Conservation (phyloP, 2,113 vertebrate genomes). For the Dryoscopus gambensis region DNA sequence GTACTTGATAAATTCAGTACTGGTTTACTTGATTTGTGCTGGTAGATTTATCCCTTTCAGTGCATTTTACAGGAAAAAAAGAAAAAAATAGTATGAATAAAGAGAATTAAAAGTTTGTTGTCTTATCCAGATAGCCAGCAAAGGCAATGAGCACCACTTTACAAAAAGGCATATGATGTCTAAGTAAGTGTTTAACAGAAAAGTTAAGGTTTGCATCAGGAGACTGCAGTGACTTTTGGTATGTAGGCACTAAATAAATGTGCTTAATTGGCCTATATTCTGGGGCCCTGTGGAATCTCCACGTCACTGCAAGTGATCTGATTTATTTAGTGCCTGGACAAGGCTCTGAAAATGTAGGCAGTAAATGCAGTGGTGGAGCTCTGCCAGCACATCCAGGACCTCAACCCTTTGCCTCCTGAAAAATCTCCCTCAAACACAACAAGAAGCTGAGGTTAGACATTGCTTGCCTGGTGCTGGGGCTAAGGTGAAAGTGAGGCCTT, state of each 20-base stretch:
- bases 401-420: background rate
- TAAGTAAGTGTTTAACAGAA: background rate
- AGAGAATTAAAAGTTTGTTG: background rate
- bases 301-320: background rate
- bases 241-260: background rate
- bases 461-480: background rate
- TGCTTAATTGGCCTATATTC: background rate
- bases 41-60: background rate
- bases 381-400: background rate
- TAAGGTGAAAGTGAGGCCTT: background rate
- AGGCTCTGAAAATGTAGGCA: background rate
- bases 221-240: background rate
- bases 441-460: background rate
- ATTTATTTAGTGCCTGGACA: background rate
- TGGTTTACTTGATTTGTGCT: background rate
- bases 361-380: background rate
- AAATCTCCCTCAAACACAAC: background rate
- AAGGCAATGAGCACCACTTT: background rate
- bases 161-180: background rate
- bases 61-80: background rate
- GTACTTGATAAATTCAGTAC: background rate
- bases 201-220: background rate
- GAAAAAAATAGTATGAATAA: background rate
- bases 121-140: background rate
- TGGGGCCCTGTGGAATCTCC: background rate